A percentile compares a stretch with the other conserved stretches of the same genome.
These are phyloP conservation scores for Burhinus oedicnemus DNA, from an alignment of 2,113 vertebrate genomes.

Conservation along the genomic window DNA sequence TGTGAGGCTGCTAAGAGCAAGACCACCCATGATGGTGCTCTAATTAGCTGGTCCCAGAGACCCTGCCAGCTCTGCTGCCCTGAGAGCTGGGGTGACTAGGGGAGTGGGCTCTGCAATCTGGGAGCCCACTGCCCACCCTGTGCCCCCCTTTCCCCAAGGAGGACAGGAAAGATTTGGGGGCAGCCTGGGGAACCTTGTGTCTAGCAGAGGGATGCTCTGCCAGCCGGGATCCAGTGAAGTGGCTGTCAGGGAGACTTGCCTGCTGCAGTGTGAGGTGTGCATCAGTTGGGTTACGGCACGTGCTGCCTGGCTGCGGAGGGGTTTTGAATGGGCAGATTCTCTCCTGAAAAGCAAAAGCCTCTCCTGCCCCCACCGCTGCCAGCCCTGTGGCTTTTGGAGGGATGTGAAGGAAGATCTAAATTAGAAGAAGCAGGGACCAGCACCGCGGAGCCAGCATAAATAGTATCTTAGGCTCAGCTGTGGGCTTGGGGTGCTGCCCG, in stretches of 20 bases:
- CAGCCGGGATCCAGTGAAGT: neutral
- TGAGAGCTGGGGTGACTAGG: neutral
- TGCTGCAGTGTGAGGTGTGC: rapidly evolving
- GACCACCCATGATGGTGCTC: rapidly evolving
- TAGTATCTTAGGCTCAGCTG: neutral
- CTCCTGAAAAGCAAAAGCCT: neutral
- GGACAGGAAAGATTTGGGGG: neutral
- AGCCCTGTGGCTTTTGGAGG: neutral
- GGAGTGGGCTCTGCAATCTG: rapidly evolving
- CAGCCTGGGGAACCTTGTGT: neutral
- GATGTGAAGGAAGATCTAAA: neutral
- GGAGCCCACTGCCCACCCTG: neutral
- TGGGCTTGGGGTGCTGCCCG: neutral
- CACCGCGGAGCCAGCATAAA: rapidly evolving
- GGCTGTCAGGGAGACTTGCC: neutral
- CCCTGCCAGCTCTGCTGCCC: neutral
- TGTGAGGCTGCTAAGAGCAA: neutral
- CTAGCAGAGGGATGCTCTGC: neutral
- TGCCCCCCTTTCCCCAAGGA: neutral
- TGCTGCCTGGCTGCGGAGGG: neutral
- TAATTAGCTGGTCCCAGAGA: neutral
- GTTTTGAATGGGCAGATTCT: neutral
- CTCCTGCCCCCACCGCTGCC: neutral
- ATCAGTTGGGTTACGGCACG: rapidly evolving
- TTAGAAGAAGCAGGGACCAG: rapidly evolving